phyloP scores from a whole-genome alignment of 1,140 invertebrate genomes.

The Cotesia vestalis region DNA sequence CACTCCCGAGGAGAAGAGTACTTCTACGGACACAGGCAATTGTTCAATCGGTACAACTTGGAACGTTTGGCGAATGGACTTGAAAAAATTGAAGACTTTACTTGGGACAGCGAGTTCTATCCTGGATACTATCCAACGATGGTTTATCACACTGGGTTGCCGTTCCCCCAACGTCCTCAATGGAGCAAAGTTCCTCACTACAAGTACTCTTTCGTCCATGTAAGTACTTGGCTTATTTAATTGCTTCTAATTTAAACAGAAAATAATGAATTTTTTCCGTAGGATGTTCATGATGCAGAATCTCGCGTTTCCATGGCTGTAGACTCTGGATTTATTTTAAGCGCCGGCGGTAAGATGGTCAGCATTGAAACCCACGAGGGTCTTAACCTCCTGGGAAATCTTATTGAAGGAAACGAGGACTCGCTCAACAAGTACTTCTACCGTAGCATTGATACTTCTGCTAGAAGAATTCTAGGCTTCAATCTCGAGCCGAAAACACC shows the following conservation, averaged over 20 bases:
- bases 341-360: slow-evolving; percentile 64
- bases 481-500: slow-evolving; percentile 49
- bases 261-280: slow-evolving; percentile 40
- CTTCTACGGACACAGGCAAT: slow-evolving; percentile 70
- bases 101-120: slow-evolving; percentile 65
- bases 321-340: slow-evolving; percentile 68
- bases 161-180: slow-evolving; percentile 71
- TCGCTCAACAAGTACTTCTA: slow-evolving; percentile 63
- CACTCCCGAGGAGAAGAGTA: slow-evolving; percentile 72
- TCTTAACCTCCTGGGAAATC: slow-evolving; percentile 68
- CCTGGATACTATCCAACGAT: slow-evolving; percentile 73
- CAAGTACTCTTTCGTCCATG: slow-evolving; percentile 49
- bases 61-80: slow-evolving; percentile 74
- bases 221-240: slow-evolving; percentile 35
- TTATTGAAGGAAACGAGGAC: slow-evolving; percentile 68
- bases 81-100: slow-evolving; percentile 70
- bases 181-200: slow-evolving; percentile 55
- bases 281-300: slow-evolving; percentile 69
- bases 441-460: slow-evolving; percentile 57
- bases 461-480: slow-evolving; percentile 61
- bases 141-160: slow-evolving; percentile 71
- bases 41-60: slow-evolving; percentile 73
- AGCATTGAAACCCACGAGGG: slow-evolving; percentile 66
- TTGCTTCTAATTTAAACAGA: slow-evolving; percentile 43
- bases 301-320: slow-evolving; percentile 71